Evolutionary conservation across 2,113 vertebrate species (phyloP), one percentile per base, ranked within the genome.

Genomic region (Tragelaphus strepsiceros): DNA sequence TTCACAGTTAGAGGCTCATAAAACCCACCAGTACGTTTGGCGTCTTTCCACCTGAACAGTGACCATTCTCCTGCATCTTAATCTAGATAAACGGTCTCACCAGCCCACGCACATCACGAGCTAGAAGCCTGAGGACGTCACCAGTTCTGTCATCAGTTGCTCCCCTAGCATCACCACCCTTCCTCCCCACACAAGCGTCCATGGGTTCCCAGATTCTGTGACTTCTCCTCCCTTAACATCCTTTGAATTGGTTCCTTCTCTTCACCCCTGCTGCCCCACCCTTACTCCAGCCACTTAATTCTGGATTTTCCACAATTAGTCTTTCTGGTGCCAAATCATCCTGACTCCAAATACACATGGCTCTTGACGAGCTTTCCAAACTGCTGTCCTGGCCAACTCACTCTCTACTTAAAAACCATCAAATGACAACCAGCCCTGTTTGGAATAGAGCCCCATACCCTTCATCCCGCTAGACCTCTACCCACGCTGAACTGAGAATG

Each of bases 181-280:
- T 0, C 1, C 28, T 56, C 26, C 0, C 5, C 30, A 4, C 26
- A 85, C 2, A 89, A 59, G 56, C n/a, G 15, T 4, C 15, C 17
- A 51, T 0, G 43, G 32, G 5, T 13, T 54, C 24, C 58, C 39
- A 61, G 78, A 59, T 54, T 35, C 30, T 51, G 5, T 26, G 43
- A 64, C 10, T 77, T 35, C 12, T 92, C n/a, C 35, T 17, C 71
- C 84, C 46, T 49, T 61, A 14, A 15, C 19, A 54, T 3, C 62
- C 53, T 15, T 4, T 11, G n/a, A 39, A n/a, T 39, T 6, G 2
- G 51, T 58, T 17, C 14, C 78, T 74, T 81, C 7, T 0, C 21
- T 39, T 56, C 53, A 56, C 43, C 12, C 10, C n/a, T 67, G 51
- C 30, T 54, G 21, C 22, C 21, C 15, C 2, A 62, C 30, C 28